Evolutionary conservation across 2,113 vertebrate genomes (phyloP), one percentile per base, ranked within the genome.

Genomic region (Leptobrachium leishanense): DNA sequence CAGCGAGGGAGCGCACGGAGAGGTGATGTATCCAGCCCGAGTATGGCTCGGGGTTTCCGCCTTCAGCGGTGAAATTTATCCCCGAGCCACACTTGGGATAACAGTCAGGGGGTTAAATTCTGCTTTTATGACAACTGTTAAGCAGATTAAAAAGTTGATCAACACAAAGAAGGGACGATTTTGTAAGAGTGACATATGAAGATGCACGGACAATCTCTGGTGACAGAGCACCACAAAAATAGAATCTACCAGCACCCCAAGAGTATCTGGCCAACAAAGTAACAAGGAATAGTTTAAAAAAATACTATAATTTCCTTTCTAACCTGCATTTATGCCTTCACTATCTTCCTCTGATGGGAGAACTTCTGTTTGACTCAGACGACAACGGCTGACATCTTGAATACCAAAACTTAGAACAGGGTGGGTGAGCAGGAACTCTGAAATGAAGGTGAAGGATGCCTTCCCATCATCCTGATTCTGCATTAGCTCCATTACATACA

Each of bases 341-440:
- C 86, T 96, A 71, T 99, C 98, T 83, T 98, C 98, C 72, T 98
- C 98, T 0, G 95, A 93, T 0, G 95, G 94, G 7, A 98, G 94
- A 80, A 97, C 96, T 85, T 99, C 97, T 0, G 96, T 96, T 90
- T 98, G 95, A 53, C 94, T 88, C 2, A 95, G 79, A 6, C 95
- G 92, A 82, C 95, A 93, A 69, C 91, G 94, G 65, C 91, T 90
- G 68, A 99, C 97, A 2, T 96, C 95, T 81, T 95, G 95, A 64
- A 99, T 95, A 12, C 97, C 97, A 1, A 99, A 99, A 90, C 98
- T 99, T 3, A 99, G 91, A 44, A 99, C 96, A 0, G 98, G 98
- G 82, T 99, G 96, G n/a, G 98, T 99, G 12, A 99, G 93, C 77
- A 99, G 89, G 88, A 99, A 99, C 88, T 99, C 97, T 0, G 98